phyloP scores from a whole-genome alignment of 2,797 vertebrate genomes.

The Huso huso region DNA sequence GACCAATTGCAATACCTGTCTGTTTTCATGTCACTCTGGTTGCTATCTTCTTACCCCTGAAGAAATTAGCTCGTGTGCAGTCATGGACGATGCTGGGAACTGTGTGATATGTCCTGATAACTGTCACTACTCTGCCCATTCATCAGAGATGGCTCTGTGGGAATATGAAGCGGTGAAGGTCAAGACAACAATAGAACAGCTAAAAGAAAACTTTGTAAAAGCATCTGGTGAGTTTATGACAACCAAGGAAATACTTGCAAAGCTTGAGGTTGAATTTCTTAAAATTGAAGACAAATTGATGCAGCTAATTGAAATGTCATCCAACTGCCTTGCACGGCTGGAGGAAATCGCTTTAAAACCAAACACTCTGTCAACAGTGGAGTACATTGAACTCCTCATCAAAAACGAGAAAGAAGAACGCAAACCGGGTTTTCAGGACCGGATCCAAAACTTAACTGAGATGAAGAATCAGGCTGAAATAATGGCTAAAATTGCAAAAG shows the following conservation, averaged over 20 bases:
- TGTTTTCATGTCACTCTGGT: constrained; percentile 27
- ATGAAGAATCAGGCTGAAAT: constrained; percentile 21
- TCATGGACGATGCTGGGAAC: constrained; percentile 11
- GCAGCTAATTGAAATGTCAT: constrained; percentile 21
- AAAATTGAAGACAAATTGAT: constrained; percentile 16
- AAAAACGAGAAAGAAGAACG: constrained; percentile 24
- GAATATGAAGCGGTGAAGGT: constrained; percentile 21
- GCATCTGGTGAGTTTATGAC: constrained; percentile 23
- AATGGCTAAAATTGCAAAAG: constrained; percentile 21
- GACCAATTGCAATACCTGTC: constrained; percentile 26
- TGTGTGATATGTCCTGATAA: constrained; percentile 25
- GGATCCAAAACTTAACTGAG: constrained; percentile 20
- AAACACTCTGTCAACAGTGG: constrained; percentile 22
- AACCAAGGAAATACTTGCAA: constrained; percentile 15
- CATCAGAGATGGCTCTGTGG: constrained; percentile 21
- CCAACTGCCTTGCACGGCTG: constrained; percentile 23
- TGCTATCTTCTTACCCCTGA: constrained; percentile 21
- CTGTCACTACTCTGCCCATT: constrained; percentile 19
- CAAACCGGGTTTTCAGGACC: constrained; percentile 28
- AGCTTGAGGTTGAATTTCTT: constrained; percentile 9
- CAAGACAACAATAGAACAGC: constrained; percentile 23
- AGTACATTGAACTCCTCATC: constrained; percentile 30
- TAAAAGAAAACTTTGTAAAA: constrained; percentile 29
- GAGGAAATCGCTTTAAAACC: constrained; percentile 29
- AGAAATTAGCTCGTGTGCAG: constrained; percentile 17